Percentiles rank a stretch among this genome's conserved stretches.
Conservation (phyloP, 2,797 vertebrate species). For the Smutsia gigantea region DNA sequence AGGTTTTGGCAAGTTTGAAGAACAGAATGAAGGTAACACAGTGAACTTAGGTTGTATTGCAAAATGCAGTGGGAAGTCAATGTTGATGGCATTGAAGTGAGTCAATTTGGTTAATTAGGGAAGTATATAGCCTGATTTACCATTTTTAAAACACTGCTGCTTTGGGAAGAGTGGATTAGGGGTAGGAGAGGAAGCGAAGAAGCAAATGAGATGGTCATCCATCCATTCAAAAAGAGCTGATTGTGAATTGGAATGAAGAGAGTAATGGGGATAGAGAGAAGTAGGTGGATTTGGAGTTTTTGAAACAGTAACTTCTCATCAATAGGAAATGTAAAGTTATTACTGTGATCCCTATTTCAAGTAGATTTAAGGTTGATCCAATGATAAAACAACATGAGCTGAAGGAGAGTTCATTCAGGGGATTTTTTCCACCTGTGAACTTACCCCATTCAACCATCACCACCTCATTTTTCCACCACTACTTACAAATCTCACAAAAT, state of each 20-base stretch:
- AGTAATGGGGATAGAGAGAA: background rate
- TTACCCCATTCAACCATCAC: background rate
- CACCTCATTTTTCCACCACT: background rate
- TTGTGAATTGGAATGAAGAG: background rate
- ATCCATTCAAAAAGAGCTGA: background rate
- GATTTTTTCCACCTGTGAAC: background rate
- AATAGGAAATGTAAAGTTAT: background rate
- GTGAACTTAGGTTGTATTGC: background rate
- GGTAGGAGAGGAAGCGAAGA: background rate
- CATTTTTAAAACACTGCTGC: background rate
- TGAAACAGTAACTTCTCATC: background rate
- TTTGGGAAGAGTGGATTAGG: background rate
- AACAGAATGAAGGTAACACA: background rate
- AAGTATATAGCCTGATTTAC: background rate
- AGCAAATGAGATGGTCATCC: background rate
- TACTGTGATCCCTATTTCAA: background rate
- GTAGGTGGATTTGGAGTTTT: background rate
- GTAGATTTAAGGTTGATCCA: background rate
- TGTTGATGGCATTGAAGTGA: background rate
- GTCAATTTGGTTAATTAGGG: background rate
- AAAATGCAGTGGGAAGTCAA: background rate
- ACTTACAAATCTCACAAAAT: background rate
- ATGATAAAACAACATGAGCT: background rate
- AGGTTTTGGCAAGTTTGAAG: background rate
- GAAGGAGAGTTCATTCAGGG: background rate